Base-by-base conservation (phyloP, 2,113 vertebrate genomes). In the Neopipo cinnamomea region DNA sequence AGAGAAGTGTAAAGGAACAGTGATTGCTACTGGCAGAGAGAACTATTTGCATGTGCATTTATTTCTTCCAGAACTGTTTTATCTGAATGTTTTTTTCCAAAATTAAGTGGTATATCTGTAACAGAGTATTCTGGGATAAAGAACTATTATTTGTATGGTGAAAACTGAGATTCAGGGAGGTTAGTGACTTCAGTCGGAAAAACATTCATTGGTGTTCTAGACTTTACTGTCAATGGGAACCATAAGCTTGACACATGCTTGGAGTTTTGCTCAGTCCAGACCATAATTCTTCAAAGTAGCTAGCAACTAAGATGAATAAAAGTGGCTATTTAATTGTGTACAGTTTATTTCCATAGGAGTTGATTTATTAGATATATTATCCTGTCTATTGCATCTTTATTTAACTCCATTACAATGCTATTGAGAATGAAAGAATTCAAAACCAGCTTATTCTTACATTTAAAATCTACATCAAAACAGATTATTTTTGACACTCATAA, bases 331-430 rank as follows among this genome's bases (percentile, higher is more conserved):
- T 90, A 93, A 96, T 72, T 67, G 55, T 63, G 14, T 56, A 84
- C 7, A 42, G 80, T 83, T 94, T 77, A 88, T 90, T 96, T 93
- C 75, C 35, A 83, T 67, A 88, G 46, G n/a, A 90, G 42, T 55
- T 77, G 67, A 91, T 96, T 88, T 94, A 96, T 91, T 95, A 59
- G 35, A 12, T 66, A 82, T 88, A 59, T 94, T 91, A 83, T 78
- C 42, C 17, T 93, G 88, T 83, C 68, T 59, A 93, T 86, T 94
- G 62, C 33, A 41, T 83, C 78, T 85, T 93, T 75, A 41, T 93
- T 91, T 90, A 93, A 83, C 42, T 83, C 75, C 50, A 74, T 91
- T 89, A 90, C 55, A 85, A 78, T 66, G 41, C 22, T 77, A 53
- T 27, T 83, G 67, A 95, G 74, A 94, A 85, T 61, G 18, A 95